Conservation (phyloP, 2,888 invertebrate species). For the Yponomeuta evonymella region DNA sequence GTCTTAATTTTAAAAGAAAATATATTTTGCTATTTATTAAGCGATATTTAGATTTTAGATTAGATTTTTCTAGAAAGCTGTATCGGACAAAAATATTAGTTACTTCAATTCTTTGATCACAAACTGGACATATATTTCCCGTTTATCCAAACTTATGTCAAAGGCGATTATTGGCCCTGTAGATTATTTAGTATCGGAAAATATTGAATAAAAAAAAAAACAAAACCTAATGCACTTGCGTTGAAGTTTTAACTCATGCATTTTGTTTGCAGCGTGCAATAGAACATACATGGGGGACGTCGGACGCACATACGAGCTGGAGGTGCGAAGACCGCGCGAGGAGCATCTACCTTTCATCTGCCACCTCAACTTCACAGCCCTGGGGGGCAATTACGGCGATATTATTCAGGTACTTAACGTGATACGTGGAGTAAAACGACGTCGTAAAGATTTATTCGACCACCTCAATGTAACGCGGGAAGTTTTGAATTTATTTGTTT, state of each 20-base stretch:
- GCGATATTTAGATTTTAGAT: too few species aligned
- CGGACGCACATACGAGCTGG: slow-evolving; percentile 86
- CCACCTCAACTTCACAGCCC: slow-evolving; percentile 89
- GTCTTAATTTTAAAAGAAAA: too few species aligned
- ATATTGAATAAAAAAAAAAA: too few species aligned
- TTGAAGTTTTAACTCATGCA: background rate
- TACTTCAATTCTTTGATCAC: too few species aligned
- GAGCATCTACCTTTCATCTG: slow-evolving; percentile 87
- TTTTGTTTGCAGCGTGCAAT: slow-evolving; percentile 83
- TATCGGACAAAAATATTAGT: too few species aligned
- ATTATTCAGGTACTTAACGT: slow-evolving; percentile 80
- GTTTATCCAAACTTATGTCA: too few species aligned
- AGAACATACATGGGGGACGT: slow-evolving; percentile 88
- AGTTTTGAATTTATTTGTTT: slow-evolving; percentile 14
- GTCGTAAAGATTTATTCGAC: slow-evolving; percentile 15
- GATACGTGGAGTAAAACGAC: slow-evolving; percentile 18
- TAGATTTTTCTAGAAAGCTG: too few species aligned
- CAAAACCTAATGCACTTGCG: too few species aligned
- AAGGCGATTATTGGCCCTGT: too few species aligned
- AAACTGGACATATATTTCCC: too few species aligned
- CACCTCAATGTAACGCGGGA: slow-evolving; percentile 6
- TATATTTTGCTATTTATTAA: too few species aligned
- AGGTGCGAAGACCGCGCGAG: slow-evolving; percentile 84
- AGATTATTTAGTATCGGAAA: too few species aligned
- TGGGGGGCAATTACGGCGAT: slow-evolving; percentile 85